Evolutionary conservation across 2,888 invertebrate species (phyloP), one percentile per base, ranked within the genome.

Genomic region (Agriotes lineatus): DNA sequence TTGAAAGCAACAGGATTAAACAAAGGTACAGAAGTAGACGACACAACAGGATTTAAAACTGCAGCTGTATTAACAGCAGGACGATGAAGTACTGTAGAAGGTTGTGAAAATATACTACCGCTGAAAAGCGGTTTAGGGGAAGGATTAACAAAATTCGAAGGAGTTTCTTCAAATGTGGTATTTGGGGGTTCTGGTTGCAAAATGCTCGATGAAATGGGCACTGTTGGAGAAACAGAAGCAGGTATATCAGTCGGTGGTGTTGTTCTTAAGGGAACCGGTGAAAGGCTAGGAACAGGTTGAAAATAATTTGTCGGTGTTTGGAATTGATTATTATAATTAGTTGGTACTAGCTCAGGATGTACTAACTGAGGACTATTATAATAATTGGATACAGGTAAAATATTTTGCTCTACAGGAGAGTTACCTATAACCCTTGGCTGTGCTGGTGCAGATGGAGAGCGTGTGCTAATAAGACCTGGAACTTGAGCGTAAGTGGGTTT

Each of bases 401-500:
- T 35, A 42, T 72, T 48, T 42, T 62, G 57, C 10, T 42, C 45
- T 1, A 30, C 18, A 33, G 52, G 33, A 14, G 12, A 1, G 1
- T 52, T 20, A 1, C 50, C 19, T 25, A 25, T 25, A 25, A 25
- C 25, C 25, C 3, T 7, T 5, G 25, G 25, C 3, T 3, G 25
- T 7, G 3, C 25, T 33, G 33, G 7, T 12, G 19, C 7, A 64
- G 61, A 30, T 19, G 57, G 52, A 33, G 59, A 67, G 9, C 66
- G 42, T 45, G 72, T 50, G 22, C 79, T 74, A 5, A 80, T 74
- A 2, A 94, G 80, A 0, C 94, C 93, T 0, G 94, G 94, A 76
- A 93, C 90, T 77, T 90, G 93, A 0, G 94, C 94, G 82, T 95
- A 94, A 2, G 88, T 85, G 77, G 92, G 90, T 80, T 91, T 90